phyloP scores from a whole-genome alignment of 2,797 vertebrate species.

The Odontamblyopus lacepedii region DNA sequence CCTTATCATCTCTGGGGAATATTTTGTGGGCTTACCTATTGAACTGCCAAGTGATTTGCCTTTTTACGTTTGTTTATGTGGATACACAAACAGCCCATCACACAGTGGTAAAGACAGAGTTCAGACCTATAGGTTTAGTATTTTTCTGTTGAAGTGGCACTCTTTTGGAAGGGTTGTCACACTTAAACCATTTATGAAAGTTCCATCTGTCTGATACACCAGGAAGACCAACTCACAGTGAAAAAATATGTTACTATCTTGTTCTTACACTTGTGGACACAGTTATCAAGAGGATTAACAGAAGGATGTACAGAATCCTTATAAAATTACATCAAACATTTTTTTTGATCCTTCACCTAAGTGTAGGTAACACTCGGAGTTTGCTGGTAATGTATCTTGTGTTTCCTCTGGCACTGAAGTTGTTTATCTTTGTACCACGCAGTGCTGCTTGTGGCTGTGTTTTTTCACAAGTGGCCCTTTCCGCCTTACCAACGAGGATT shows the following conservation, averaged over 20 bases:
- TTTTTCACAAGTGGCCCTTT: constrained; percentile 72
- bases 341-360: neutral
- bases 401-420: neutral
- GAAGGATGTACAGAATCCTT: no score
- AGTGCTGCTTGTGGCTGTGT: constrained; percentile 75
- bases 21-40: neutral
- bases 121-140: neutral
- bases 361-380: neutral
- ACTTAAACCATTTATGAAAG: neutral
- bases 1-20: constrained; percentile 7
- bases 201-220: neutral
- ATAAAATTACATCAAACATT: no score
- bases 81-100: no score
- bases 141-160: neutral
- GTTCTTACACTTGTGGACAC: no score
- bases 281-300: no score
- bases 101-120: neutral
- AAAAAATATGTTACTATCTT: no score
- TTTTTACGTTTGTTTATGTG: no score
- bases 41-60: neutral
- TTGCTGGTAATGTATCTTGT: constrained; percentile 3
- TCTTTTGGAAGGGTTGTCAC: no score
- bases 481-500: constrained; percentile 77
- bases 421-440: constrained; percentile 65
- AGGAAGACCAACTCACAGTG: no score